phyloP scores from a whole-genome alignment of 2,888 invertebrate species.

The Axea sp. region DNA sequence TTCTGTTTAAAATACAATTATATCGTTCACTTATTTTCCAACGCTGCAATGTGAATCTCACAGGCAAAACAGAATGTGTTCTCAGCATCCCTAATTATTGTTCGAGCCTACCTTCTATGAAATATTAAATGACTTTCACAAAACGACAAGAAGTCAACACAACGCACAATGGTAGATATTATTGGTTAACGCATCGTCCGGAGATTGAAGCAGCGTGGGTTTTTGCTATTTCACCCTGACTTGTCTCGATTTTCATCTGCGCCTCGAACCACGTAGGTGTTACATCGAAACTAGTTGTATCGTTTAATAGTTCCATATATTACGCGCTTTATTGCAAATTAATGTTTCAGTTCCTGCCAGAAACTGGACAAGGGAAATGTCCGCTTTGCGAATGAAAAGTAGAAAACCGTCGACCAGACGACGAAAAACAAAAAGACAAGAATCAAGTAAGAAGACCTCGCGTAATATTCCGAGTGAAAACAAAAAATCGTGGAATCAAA shows the following conservation, averaged over 20 bases:
- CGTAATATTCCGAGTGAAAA: too few relatives aligned
- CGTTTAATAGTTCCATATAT: constrained; percentile 23
- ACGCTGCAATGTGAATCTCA: too few relatives aligned
- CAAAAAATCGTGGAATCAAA: too few relatives aligned
- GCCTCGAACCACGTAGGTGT: constrained; percentile 42
- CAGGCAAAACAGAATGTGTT: too few relatives aligned
- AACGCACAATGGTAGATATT: constrained; percentile 40
- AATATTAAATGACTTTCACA: constrained; percentile 33
- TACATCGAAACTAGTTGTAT: constrained; percentile 15
- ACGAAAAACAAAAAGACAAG: too few relatives aligned
- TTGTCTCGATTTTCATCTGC: constrained; percentile 51
- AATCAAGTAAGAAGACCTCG: too few relatives aligned
- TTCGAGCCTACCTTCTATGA: constrained; percentile 5
- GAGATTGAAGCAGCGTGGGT: constrained; percentile 51
- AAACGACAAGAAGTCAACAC: constrained; percentile 35
- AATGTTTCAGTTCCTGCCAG: not conserved
- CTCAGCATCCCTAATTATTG: constrained; percentile 51
- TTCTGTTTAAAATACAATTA: too few relatives aligned
- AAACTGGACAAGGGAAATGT: too few relatives aligned
- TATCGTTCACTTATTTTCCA: too few relatives aligned
- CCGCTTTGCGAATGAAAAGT: too few relatives aligned
- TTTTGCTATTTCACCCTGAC: constrained; percentile 59
- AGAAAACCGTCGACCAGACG: too few relatives aligned
- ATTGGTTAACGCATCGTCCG: constrained; percentile 33
- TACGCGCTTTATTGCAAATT: constrained; percentile 15